Base-by-base conservation (phyloP, 2,888 invertebrate species). In the Zootermopsis nevadensis region DNA sequence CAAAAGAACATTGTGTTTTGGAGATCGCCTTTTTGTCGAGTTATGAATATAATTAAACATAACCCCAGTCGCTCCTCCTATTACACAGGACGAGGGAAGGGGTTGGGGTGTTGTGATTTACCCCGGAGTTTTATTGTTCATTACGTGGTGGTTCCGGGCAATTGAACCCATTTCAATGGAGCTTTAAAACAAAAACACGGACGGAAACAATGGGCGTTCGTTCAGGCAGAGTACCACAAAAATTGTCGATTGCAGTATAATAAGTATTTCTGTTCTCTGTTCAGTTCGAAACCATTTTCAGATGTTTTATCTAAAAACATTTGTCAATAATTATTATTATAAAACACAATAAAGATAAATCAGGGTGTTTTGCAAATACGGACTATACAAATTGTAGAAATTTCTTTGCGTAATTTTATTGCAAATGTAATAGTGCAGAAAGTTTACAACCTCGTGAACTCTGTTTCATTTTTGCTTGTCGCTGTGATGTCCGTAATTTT, bases 31-130 rank as follows among this genome's bases (percentile, higher is more conserved):
- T 77, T 77, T 77, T 77, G 55, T 77, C 31, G 27, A 55, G 79
- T 79, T 79, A 79, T 79, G 79, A 79, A 79, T 79, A 79, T 66
- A 66, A 79, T 79, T 79, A 79, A 79, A 79, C 66, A 66, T 79
- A 66, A 66, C 79, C 79, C 66, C 79, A 35, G 38, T 38, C 74
- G n/a, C 38, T 35, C 74, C 74, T 38, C 69, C 69, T 33, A 31
- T 69, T 33, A 27, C 66, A 66, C 1, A 33, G 10, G n/a, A n/a
- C n/a, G 31, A 33, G 74, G 74, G n/a, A n/a, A n/a, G n/a, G n/a
- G n/a, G n/a, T n/a, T n/a, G n/a, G 74, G 74, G 42, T 19, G 30
- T 33, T 79, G 35, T 79, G 79, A 60, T 79, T 66, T 60, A 66
- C 79, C 60, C 79, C n/a, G 31, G 66, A 60, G 31, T 79, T 79